Percentiles rank a stretch among this genome's conserved stretches.
Evolutionary conservation across 2,888 invertebrate genomes (phyloP).

Genomic region (Drosophila demipolita): DNA sequence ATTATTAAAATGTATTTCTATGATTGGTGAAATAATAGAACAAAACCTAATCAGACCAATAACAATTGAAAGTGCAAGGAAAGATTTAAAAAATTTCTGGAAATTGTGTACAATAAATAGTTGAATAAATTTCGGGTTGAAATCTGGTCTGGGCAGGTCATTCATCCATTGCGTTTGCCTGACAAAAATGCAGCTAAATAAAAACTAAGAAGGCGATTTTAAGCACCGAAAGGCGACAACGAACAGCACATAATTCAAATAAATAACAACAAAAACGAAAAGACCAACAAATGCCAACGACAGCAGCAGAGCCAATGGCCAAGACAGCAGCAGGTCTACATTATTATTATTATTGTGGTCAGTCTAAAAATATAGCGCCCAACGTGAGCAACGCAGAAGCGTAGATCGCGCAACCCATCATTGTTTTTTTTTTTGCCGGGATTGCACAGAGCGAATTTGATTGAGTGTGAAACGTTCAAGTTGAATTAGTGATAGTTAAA

Average conservation of each 20-base stretch:
- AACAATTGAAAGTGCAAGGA: not conserved
- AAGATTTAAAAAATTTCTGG: not conserved
- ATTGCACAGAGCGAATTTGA: constrained; percentile 18
- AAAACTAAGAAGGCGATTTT: constrained; percentile 40
- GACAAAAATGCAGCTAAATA: constrained; percentile 19
- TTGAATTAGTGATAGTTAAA: constrained; percentile 24
- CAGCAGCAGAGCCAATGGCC: constrained; percentile 42
- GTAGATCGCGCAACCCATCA: constrained; percentile 22
- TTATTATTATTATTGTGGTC: constrained; percentile 71
- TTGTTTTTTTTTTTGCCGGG: constrained; percentile 16
- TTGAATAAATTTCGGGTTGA: not conserved
- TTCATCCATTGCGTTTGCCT: constrained; percentile 32
- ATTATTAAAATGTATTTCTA: not conserved
- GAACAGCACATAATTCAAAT: constrained; percentile 69
- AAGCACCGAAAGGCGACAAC: constrained; percentile 68
- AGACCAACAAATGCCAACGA: constrained; percentile 22
- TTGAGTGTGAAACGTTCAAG: not conserved
- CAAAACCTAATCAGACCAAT: too few relatives aligned
- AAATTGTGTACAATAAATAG: not conserved
- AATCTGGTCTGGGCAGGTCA: constrained; percentile 26
- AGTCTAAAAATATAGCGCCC: constrained; percentile 83
- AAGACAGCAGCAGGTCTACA: constrained; percentile 58
- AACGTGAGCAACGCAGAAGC: constrained; percentile 60
- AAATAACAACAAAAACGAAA: constrained; percentile 46
- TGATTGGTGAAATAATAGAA: not conserved